Percentiles rank a stretch among this genome's conserved stretches.
Evolutionary conservation across 2,113 vertebrate genomes (phyloP).

Genomic region (Pteropus alecto): DNA sequence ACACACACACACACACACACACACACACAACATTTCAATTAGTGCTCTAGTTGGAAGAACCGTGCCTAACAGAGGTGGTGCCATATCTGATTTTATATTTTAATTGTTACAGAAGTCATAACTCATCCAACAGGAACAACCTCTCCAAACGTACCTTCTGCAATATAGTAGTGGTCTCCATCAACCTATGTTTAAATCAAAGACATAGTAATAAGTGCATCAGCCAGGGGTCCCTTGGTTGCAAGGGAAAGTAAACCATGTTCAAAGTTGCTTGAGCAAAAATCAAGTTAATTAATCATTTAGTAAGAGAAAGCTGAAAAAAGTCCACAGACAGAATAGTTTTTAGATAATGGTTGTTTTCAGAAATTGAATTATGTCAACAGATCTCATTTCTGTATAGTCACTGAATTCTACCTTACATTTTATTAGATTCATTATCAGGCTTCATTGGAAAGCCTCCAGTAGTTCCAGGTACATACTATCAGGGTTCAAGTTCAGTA

Average conservation of each 20-base stretch:
- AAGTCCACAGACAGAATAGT: background rate
- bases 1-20: background rate
- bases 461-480: background rate
- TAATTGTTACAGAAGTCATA: background rate
- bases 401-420: background rate
- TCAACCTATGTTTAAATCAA: background rate
- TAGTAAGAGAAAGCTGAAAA: background rate
- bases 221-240: background rate
- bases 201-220: background rate
- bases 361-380: background rate
- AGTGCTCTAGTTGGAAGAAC: background rate
- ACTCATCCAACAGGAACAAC: background rate
- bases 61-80: background rate
- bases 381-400: background rate
- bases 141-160: background rate
- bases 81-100: slow-evolving; percentile 1
- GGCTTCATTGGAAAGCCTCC: background rate
- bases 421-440: slow-evolving; percentile 1
- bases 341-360: background rate
- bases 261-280: background rate
- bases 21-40: background rate
- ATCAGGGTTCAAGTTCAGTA: background rate
- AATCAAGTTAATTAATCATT: background rate
- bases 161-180: background rate
- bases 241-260: background rate